phyloP scores from a whole-genome alignment of 1,140 invertebrate genomes.

The Saxidomus purpurata region DNA sequence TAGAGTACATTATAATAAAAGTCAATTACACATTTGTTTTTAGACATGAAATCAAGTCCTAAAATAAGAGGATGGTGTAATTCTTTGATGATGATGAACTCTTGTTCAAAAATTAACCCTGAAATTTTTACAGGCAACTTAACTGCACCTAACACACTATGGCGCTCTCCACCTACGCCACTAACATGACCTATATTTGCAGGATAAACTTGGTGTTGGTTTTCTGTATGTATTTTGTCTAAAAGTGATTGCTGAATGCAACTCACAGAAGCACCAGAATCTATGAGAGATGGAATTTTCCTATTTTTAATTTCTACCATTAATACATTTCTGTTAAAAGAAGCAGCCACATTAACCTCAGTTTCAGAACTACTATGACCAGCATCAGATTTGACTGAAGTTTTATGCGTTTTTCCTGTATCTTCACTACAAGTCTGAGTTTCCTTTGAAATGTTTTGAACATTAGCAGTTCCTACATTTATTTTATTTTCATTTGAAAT shows the following conservation, averaged over 20 bases:
- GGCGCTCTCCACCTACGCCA: slow-evolving; percentile 21
- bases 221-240: not conserved
- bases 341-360: slow-evolving; percentile 39
- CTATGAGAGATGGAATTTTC: slow-evolving; percentile 52
- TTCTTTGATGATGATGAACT: slow-evolving; percentile 60
- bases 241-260: not conserved
- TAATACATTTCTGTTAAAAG: slow-evolving; percentile 47
- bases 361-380: not conserved
- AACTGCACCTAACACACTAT: not conserved
- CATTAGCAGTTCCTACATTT: too few relatives aligned
- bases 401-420: too few relatives aligned
- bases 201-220: not conserved
- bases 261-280: slow-evolving; percentile 64
- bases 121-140: slow-evolving; percentile 12
- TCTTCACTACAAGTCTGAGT: too few relatives aligned
- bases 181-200: not conserved
- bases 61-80: slow-evolving; percentile 65
- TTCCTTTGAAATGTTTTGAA: too few relatives aligned
- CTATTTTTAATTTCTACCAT: slow-evolving; percentile 22
- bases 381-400: too few relatives aligned
- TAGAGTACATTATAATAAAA: slow-evolving; percentile 25
- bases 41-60: slow-evolving; percentile 62
- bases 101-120: not conserved
- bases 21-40: slow-evolving; percentile 56
- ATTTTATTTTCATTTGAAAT: too few relatives aligned